Conservation (phyloP, 2,888 invertebrate genomes). For the Trachelus tabidus region DNA sequence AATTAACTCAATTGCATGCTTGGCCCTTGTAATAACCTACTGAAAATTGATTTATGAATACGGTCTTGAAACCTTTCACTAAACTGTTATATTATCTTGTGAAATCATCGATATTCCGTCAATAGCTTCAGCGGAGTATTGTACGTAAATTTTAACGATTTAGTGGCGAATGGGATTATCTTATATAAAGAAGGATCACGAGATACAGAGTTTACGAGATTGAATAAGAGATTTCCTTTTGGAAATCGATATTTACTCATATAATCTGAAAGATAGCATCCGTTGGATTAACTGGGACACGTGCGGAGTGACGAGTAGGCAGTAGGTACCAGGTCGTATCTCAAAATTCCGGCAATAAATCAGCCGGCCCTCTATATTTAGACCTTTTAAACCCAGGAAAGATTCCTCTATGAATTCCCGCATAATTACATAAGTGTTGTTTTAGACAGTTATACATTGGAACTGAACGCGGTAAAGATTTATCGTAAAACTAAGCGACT, state of each 20-base stretch:
- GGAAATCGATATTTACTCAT: background rate
- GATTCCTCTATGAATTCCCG: constrained; percentile 34
- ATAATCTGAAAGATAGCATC: background rate
- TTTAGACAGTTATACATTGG: constrained; percentile 19
- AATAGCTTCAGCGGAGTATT: background rate
- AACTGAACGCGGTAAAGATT: background rate
- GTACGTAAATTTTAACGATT: background rate
- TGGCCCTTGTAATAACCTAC: background rate
- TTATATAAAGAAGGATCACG: background rate
- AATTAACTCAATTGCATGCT: no score
- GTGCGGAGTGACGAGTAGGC: background rate
- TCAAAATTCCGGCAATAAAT: constrained; percentile 41
- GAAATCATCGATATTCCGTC: constrained; percentile 1
- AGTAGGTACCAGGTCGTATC: background rate
- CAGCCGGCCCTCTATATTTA: constrained; percentile 45
- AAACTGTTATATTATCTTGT: background rate
- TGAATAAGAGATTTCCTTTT: constrained; percentile 5
- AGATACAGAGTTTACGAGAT: background rate
- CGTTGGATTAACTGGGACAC: background rate
- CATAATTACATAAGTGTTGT: constrained; percentile 42
- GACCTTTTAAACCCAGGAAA: constrained; percentile 48
- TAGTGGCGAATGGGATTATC: background rate
- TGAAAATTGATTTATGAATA: background rate
- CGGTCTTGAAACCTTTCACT: background rate
- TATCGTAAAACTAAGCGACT: background rate